Base-by-base conservation (phyloP, 2,113 vertebrate species). In the Rynchops niger region DNA sequence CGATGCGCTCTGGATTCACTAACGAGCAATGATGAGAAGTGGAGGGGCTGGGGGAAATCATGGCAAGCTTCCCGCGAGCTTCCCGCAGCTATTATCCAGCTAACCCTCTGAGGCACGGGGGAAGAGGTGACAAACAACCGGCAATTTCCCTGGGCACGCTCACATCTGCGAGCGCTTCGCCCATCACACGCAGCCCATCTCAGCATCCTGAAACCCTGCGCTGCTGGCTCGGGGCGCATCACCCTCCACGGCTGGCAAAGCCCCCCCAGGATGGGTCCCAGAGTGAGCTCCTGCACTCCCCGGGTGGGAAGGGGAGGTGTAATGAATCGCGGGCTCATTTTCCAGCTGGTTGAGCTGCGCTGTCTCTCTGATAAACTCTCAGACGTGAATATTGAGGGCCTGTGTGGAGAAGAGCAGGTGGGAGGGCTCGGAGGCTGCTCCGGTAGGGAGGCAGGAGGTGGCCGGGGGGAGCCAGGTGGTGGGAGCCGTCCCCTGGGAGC, bases 291-390 rank as follows among this genome's bases (percentile, higher is more conserved):
- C 49, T 5, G 67, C 0, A 1, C 58, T 83, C 42, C 23, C 34
- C 15, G 49, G 66, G 42, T 77, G 83, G 81, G 52, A 53, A 87
- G 52, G 56, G 82, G 72, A 61, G 62, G 65, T 55, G 89, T 63
- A 70, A 91, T 13, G 59, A 65, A 77, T 74, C 67, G 1, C 22
- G 8, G 89, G 91, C 34, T 88, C 34, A 0, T 80, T 91, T 97
- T 95, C 95, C 96, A 88, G 89, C n/a, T 1, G 40, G 89, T 11
- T 96, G 94, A 95, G 76, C 95, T 2, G 69, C 2, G 56, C 96
- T 95, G 97, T 96, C 96, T 69, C 91, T 96, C 94, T n/a, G 91
- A 96, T 97, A 11, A 97, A 97, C 79, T 45, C 94, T 92, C 84
- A 91, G 91, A 89, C n/a, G 56, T 95, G 96, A 93, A 88, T 18